A percentile compares a stretch with the other conserved stretches of the same genome.
These are phyloP conservation scores for Amblyjoppa fuscipennis DNA, from an alignment of 2,888 invertebrate genomes.

Conservation along the genomic window DNA sequence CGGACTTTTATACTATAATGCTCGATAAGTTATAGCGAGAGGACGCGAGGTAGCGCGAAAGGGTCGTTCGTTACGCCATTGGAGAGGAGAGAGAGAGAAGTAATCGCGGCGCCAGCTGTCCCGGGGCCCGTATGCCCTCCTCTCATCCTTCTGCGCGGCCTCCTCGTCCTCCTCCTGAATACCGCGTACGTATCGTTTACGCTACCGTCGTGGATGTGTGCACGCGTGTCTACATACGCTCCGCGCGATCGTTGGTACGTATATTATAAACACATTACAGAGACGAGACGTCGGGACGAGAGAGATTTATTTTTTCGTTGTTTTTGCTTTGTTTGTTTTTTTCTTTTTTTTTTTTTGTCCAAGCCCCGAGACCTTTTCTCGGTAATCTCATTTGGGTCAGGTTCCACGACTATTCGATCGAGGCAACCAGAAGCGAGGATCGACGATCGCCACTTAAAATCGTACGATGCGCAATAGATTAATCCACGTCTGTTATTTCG, in stretches of 20 bases:
- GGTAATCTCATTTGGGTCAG: constrained; percentile 62
- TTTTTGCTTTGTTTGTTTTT: not conserved
- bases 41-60: constrained; percentile 53
- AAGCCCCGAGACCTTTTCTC: constrained; percentile 43
- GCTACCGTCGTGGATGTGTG: not conserved
- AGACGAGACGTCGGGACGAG: constrained; percentile 28
- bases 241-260: constrained; percentile 30
- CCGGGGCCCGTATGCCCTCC: constrained; percentile 63
- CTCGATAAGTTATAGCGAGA: constrained; percentile 54
- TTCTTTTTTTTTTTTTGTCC: constrained; percentile 13
- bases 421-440: constrained; percentile 34
- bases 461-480: constrained; percentile 39
- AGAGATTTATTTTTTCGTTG: constrained; percentile 28
- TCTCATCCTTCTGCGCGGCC: constrained; percentile 46
- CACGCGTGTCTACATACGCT: not conserved
- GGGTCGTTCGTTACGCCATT: constrained; percentile 65
- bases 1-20: constrained; percentile 30
- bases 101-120: constrained; percentile 71
- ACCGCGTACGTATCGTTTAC: constrained; percentile 23
- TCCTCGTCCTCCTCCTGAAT: constrained; percentile 33
- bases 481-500: constrained; percentile 35
- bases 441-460: constrained; percentile 41
- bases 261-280: constrained; percentile 62
- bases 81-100: constrained; percentile 50
- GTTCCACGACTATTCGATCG: constrained; percentile 41